A percentile compares a stretch with the other conserved stretches of the same genome.
Conservation (phyloP, 2,113 vertebrate species). For the Neomonachus schauinslandi region DNA sequence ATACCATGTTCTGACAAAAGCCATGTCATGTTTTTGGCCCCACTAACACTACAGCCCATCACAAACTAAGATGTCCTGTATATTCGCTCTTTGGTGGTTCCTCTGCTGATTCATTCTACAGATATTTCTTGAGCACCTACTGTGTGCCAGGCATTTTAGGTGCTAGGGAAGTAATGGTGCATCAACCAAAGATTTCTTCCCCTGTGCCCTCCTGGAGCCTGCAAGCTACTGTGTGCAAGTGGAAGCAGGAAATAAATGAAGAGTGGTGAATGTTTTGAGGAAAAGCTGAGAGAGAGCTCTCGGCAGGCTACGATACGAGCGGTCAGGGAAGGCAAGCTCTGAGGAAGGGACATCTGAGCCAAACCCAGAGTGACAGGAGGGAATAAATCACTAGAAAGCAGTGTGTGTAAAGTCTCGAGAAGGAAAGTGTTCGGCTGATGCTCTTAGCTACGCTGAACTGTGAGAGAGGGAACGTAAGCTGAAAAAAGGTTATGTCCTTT, state of each 20-base stretch:
- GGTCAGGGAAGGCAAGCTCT: neutral
- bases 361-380: neutral
- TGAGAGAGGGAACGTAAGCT: neutral
- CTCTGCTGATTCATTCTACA: neutral
- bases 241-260: neutral
- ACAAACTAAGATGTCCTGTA: neutral
- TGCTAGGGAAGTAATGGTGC: neutral
- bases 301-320: accelerated
- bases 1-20: neutral
- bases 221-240: neutral
- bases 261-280: neutral
- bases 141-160: neutral
- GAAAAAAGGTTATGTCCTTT: neutral
- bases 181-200: neutral
- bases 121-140: neutral
- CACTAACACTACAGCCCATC: neutral
- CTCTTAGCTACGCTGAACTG: neutral
- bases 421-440: neutral
- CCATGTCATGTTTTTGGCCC: neutral
- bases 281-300: neutral
- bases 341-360: neutral
- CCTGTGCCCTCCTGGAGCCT: neutral
- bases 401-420: accelerated
- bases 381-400: neutral
- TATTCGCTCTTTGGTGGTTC: neutral